Evolutionary conservation across 2,888 invertebrate genomes (phyloP), one percentile per base, ranked within the genome.

Genomic region (Drosophila neotestacea): DNA sequence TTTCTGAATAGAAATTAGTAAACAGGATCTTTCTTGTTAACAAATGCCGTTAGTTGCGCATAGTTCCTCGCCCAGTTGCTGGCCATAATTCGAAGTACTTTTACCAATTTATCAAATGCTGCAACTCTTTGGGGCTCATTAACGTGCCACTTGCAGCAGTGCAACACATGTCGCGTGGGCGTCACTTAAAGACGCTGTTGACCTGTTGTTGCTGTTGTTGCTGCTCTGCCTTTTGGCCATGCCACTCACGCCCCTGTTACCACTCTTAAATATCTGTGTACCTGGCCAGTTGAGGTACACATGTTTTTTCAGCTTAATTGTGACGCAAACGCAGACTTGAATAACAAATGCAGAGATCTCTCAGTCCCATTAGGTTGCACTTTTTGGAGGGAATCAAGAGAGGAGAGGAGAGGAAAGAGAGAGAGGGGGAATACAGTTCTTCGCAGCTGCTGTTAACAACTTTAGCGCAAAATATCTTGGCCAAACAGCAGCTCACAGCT

Each of bases 21-120:
- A 73, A 69, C 82, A 88, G 83, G 83, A 83, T 88, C 88, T 79
- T 65, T 88, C 58, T 58, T 67, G 83, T 85, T 73, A 77, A 70
- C 66, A 48, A 67, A 56, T 61, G 70, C 82, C 88, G 82, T 82
- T 82, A 82, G 85, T 48, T 62, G 66, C 46, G 16, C 50, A 50
- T 54, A 56, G 47, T 52, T 77, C 50, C 60, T 55, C 55, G 59
- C 58, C 67, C 70, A 62, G 50, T 71, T 70, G 6, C 11, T 54
- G 27, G 22, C 34, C 51, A 70, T 62, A 68, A 68, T 70, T 55
- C 62, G 42, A n/a, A 42, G 59, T 59, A 34, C 34, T 13, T 38
- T 58, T 7, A 55, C 55, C 81, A 82, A 82, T 82, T 87, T 82
- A 87, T 87, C 87, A 82, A 87, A 71, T 58, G 65, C 63, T 58